Percentiles rank a stretch among this genome's conserved stretches.
These are phyloP conservation scores for Polymixis lichenea DNA, from an alignment of 2,888 invertebrate genomes.

Conservation along the genomic window DNA sequence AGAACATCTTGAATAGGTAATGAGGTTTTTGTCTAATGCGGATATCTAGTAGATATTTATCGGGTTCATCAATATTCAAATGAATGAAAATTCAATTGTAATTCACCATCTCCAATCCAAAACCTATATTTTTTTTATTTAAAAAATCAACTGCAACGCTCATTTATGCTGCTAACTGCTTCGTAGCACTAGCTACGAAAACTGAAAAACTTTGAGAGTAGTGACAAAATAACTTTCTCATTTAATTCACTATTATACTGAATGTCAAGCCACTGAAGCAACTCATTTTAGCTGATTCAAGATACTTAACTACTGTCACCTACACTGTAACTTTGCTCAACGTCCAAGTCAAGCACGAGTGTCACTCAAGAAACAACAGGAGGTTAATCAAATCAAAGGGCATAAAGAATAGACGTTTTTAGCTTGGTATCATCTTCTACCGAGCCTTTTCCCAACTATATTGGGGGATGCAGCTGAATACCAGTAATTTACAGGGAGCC, in stretches of 20 bases:
- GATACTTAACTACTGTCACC: neutral
- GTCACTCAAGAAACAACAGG: neutral
- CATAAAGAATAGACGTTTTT: neutral
- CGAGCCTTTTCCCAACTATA: too few species aligned
- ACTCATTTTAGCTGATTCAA: neutral
- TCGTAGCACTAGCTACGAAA: conserved; percentile 15
- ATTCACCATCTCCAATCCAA: neutral
- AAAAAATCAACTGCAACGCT: conserved; percentile 5
- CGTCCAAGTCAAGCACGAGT: neutral
- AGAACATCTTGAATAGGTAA: conserved; percentile 3
- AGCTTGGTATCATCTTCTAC: neutral
- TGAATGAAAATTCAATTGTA: neutral
- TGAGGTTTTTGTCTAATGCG: conserved; percentile 12
- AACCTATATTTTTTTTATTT: neutral
- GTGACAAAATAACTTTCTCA: neutral
- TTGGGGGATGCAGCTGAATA: too few species aligned
- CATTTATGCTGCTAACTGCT: neutral
- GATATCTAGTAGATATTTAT: neutral
- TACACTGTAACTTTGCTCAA: neutral
- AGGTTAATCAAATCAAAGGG: neutral
- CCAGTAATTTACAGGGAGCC: too few species aligned
- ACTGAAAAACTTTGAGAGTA: neutral
- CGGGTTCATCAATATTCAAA: neutral
- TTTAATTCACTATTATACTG: neutral
- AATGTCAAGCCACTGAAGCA: neutral